Percentiles rank a stretch among this genome's conserved stretches.
phyloP scores from a whole-genome alignment of 2,888 invertebrate species.

The Mimachlamys varia region DNA sequence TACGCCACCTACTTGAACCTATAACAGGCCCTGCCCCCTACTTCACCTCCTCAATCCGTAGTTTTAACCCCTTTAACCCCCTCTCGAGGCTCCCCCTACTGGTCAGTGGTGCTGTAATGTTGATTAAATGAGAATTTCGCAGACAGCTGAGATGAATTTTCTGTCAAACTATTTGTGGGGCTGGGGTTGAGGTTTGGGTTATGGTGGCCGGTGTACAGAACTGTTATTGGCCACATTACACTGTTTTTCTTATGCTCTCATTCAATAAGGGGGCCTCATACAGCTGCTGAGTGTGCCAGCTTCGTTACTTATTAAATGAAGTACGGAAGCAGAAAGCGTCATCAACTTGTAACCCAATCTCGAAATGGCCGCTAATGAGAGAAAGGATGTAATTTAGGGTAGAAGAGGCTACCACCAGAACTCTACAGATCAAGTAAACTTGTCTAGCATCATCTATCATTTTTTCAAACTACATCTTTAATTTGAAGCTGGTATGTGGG shows the following conservation, averaged over 20 bases:
- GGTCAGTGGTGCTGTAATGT: background rate
- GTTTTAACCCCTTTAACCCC: too few species aligned
- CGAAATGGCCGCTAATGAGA: constrained; percentile 62
- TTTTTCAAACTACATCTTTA: constrained; percentile 43
- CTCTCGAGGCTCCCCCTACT: background rate
- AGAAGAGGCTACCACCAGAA: constrained; percentile 42
- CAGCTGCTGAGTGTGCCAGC: constrained; percentile 16
- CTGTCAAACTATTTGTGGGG: constrained; percentile 36
- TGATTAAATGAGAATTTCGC: constrained; percentile 37
- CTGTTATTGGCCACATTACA: constrained; percentile 32
- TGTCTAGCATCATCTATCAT: constrained; percentile 48
- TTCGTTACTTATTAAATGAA: constrained; percentile 40
- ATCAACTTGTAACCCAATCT: constrained; percentile 60
- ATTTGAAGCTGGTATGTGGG: background rate
- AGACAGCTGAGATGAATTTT: constrained; percentile 38
- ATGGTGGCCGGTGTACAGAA: constrained; percentile 6
- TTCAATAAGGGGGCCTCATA: constrained; percentile 37
- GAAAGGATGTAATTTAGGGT: constrained; percentile 66
- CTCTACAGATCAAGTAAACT: constrained; percentile 43
- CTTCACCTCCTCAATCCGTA: too few species aligned
- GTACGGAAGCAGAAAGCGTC: constrained; percentile 44
- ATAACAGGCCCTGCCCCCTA: too few species aligned
- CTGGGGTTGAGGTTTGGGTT: background rate
- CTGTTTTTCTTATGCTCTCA: constrained; percentile 38
- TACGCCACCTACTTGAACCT: too few species aligned